Evolutionary conservation across 2,113 vertebrate genomes (phyloP).

Genomic region (Furnarius figulus): DNA sequence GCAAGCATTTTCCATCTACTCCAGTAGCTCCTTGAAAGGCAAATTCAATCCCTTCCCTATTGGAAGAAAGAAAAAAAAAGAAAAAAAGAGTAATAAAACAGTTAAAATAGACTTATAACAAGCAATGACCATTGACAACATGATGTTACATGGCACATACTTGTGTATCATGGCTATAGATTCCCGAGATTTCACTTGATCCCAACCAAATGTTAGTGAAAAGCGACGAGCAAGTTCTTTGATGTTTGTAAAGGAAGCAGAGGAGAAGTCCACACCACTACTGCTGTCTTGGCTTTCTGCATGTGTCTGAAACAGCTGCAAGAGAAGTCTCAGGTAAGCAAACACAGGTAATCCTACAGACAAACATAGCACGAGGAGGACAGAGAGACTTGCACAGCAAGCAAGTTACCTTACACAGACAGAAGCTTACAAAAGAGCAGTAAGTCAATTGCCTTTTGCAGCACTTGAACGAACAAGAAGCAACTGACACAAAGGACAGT

Average conservation of each 20-base stretch:
- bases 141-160: constrained; percentile 63
- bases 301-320: constrained; percentile 82
- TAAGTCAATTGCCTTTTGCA: neutral
- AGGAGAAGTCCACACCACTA: constrained; percentile 59
- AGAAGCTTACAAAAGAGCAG: neutral
- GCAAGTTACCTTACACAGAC: neutral
- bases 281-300: constrained; percentile 76
- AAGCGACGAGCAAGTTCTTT: constrained; percentile 90
- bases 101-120: neutral
- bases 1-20: constrained; percentile 71
- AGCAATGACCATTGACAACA: neutral
- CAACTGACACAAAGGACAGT: neutral
- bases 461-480: neutral
- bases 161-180: constrained; percentile 90
- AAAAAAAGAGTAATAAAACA: neutral
- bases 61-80: neutral
- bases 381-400: neutral
- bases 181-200: constrained; percentile 87
- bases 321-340: constrained; percentile 26
- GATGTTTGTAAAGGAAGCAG: constrained; percentile 85
- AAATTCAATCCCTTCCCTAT: constrained; percentile 89
- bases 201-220: constrained; percentile 87
- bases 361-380: neutral
- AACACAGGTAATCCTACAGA: neutral
- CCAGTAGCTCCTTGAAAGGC: constrained; percentile 80